A percentile compares a stretch with the other conserved stretches of the same genome.
phyloP scores from a whole-genome alignment of 2,888 invertebrate genomes.

The Melieria omissa region DNA sequence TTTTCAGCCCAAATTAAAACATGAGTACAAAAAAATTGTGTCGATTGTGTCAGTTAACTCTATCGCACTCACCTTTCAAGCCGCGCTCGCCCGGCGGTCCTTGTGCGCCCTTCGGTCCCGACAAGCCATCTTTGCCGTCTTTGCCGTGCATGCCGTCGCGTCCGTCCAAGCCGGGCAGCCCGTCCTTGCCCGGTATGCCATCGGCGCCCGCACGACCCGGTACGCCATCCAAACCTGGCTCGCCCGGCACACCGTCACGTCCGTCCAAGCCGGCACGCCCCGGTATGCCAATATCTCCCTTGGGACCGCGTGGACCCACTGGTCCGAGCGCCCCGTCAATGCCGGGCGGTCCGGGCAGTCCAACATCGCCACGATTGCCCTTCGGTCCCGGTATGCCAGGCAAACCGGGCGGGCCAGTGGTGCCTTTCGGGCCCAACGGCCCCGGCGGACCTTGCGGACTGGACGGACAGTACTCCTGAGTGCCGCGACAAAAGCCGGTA shows the following conservation, averaged over 20 bases:
- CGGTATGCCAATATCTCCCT: conserved; percentile 72
- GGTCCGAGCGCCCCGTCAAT: conserved; percentile 67
- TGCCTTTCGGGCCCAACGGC: conserved; percentile 74
- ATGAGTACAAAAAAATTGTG: too few species aligned
- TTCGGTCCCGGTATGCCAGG: conserved; percentile 77
- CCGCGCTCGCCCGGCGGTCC: conserved; percentile 79
- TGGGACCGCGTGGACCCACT: conserved; percentile 62
- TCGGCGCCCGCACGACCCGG: conserved; percentile 88
- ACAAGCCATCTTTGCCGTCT: conserved; percentile 73
- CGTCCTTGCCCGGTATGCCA: conserved; percentile 81
- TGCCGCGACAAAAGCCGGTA: conserved; percentile 85
- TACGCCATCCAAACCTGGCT: conserved; percentile 84
- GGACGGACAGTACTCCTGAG: conserved; percentile 83
- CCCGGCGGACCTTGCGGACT: conserved; percentile 74
- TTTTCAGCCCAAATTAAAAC: too few species aligned
- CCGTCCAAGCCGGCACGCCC: conserved; percentile 85
- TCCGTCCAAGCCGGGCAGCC: conserved; percentile 73
- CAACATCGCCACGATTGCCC: conserved; percentile 77
- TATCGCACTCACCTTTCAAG: conserved; percentile 70
- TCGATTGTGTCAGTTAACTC: too few species aligned
- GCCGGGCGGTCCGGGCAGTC: conserved; percentile 74
- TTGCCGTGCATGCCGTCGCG: conserved; percentile 71
- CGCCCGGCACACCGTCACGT: conserved; percentile 89
- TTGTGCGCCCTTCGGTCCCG: conserved; percentile 77
- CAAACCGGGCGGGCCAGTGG: conserved; percentile 64